These are phyloP conservation scores for Rachycentron canadum DNA, from an alignment of 2,797 vertebrate genomes.

Conservation along the genomic window DNA sequence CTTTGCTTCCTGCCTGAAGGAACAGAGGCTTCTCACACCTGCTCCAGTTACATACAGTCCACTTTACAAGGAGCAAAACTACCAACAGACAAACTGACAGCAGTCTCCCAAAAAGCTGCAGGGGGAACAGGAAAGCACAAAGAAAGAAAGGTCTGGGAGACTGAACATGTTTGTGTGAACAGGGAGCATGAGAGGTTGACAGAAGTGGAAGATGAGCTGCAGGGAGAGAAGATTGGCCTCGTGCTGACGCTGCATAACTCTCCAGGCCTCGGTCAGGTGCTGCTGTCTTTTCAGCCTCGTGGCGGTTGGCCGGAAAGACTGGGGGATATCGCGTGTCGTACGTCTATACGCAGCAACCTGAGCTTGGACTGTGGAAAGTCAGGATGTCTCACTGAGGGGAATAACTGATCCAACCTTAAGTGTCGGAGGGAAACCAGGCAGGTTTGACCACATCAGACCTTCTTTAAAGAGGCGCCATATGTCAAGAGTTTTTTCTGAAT, in stretches of 20 bases:
- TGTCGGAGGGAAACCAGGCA: constrained; percentile 56
- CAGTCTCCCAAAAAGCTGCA: constrained; percentile 27
- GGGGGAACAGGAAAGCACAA: constrained; percentile 25
- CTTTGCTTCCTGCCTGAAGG: constrained; percentile 45
- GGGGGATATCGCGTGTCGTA: constrained; percentile 64
- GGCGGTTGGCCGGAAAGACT: constrained; percentile 29
- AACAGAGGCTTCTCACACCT: constrained; percentile 56
- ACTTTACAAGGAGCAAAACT: constrained; percentile 20
- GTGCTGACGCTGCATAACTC: constrained; percentile 60
- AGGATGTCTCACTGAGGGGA: constrained; percentile 65
- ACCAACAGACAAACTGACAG: constrained; percentile 17
- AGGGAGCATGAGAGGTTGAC: constrained; percentile 1
- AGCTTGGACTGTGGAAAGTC: constrained; percentile 59
- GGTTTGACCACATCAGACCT: constrained; percentile 44
- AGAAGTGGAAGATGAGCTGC: constrained; percentile 42
- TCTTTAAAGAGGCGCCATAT: constrained; percentile 35
- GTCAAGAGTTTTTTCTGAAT: constrained; percentile 27
- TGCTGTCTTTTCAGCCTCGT: constrained; percentile 44
- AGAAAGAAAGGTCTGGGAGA: constrained; percentile 8
- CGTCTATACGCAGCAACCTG: constrained; percentile 58
- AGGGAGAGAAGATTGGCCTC: constrained; percentile 23
- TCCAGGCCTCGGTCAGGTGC: constrained; percentile 24
- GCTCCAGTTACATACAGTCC: constrained; percentile 66
- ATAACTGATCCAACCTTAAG: constrained; percentile 74
- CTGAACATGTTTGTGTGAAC: not conserved